A percentile compares a stretch with the other conserved stretches of the same genome.
Evolutionary conservation across 2,888 invertebrate species (phyloP).

Genomic region (Hyalella azteca): DNA sequence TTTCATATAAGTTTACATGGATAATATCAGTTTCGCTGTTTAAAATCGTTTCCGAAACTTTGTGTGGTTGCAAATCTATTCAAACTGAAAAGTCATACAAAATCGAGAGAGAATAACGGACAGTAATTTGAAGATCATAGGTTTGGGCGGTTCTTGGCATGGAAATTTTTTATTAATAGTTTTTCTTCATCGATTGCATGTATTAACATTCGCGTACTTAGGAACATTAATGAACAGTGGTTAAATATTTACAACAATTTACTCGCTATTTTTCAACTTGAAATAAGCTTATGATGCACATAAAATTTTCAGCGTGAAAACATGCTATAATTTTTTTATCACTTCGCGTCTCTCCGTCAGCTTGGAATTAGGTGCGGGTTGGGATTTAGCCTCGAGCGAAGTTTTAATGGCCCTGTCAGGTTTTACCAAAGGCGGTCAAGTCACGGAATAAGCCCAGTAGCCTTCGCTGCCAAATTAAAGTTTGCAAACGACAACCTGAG

Average conservation of each 20-base stretch:
- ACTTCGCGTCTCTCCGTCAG: neutral
- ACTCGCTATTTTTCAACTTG: neutral
- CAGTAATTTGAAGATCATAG: too few relatives aligned
- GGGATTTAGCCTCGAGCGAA: neutral
- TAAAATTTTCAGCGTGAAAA: too few relatives aligned
- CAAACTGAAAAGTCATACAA: too few relatives aligned
- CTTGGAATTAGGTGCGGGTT: neutral
- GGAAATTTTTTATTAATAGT: too few relatives aligned
- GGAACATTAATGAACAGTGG: neutral
- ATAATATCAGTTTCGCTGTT: too few relatives aligned
- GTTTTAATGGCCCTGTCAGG: constrained; percentile 32
- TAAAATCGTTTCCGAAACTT: too few relatives aligned
- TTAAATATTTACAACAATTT: neutral
- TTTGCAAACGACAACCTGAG: constrained; percentile 37
- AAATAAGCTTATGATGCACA: too few relatives aligned
- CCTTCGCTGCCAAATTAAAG: constrained; percentile 27
- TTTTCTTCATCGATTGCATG: neutral
- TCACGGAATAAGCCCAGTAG: constrained; percentile 30
- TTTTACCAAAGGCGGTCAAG: constrained; percentile 37
- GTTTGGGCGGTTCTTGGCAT: too few relatives aligned
- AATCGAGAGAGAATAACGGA: too few relatives aligned
- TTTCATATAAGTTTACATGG: too few relatives aligned
- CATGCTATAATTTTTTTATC: neutral
- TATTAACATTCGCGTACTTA: neutral
- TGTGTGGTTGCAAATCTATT: too few relatives aligned